phyloP scores from a whole-genome alignment of 2,888 invertebrate species.

The Onthophagus sagittarius region DNA sequence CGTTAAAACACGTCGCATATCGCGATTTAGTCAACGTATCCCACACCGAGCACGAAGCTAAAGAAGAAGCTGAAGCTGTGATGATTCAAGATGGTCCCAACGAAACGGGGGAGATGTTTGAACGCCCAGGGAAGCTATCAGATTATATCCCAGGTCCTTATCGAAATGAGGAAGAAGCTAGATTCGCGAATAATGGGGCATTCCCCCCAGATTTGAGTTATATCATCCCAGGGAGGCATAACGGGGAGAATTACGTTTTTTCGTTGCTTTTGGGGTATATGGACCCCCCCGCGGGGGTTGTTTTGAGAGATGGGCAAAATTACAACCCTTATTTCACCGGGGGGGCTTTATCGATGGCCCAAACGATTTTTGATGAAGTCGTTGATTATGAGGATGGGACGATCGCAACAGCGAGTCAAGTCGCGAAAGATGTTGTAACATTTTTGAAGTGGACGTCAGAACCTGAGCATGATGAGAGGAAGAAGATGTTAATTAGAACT shows the following conservation, averaged over 20 bases:
- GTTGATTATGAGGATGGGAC: conserved; percentile 1
- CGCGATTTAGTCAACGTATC: conserved; percentile 4
- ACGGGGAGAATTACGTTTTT: conserved; percentile 3
- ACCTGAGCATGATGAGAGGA: not conserved
- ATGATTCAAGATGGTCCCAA: not conserved
- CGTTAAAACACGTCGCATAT: not conserved
- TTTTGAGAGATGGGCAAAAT: not conserved
- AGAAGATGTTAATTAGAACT: not conserved
- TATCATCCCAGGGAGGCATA: not conserved
- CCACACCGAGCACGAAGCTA: not conserved
- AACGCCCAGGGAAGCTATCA: not conserved
- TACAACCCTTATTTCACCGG: conserved; percentile 7
- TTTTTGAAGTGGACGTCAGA: not conserved
- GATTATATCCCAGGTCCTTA: not conserved
- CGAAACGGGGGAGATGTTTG: not conserved
- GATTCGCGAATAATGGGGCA: not conserved
- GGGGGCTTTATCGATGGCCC: not conserved
- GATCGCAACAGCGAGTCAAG: not conserved
- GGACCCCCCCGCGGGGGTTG: not conserved
- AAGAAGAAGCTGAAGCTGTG: not conserved
- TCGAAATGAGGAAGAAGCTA: not conserved
- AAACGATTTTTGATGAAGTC: not conserved
- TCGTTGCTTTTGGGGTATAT: not conserved
- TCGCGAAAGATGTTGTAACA: conserved; percentile 1
- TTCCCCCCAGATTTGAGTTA: not conserved